These are phyloP conservation scores for Cygnus buccinator DNA, from an alignment of 2,113 vertebrate species.

Conservation along the genomic window DNA sequence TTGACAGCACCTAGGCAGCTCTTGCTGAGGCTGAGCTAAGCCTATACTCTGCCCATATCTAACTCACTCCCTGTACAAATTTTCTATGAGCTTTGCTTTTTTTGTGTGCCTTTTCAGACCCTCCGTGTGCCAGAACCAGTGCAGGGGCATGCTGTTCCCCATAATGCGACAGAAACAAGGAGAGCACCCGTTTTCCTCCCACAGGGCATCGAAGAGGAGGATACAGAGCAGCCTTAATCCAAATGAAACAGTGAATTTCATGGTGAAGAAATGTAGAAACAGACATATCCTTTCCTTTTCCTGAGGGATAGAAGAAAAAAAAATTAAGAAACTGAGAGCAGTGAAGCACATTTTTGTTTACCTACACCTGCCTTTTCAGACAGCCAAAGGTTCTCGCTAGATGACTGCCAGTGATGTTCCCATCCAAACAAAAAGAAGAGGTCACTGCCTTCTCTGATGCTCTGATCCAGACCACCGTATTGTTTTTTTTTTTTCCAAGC, in stretches of 20 bases:
- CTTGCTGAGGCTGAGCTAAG: neutral
- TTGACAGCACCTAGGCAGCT: neutral
- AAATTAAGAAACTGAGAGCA: neutral
- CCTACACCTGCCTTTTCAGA: neutral
- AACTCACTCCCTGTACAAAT: neutral
- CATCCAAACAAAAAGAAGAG: neutral
- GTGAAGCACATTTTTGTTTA: neutral
- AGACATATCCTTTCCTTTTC: neutral
- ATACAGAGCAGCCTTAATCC: neutral
- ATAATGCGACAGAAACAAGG: neutral
- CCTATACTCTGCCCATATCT: neutral
- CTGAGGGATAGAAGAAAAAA: neutral
- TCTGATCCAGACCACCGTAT: neutral
- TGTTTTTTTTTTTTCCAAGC: neutral
- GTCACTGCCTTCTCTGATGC: neutral
- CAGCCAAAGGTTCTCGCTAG: neutral
- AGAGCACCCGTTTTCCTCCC: neutral
- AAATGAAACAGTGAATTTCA: neutral
- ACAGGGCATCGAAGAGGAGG: rapidly evolving
- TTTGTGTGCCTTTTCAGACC: neutral
- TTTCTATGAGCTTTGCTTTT: neutral
- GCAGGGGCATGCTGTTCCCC: neutral
- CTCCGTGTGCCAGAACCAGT: neutral
- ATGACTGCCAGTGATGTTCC: neutral
- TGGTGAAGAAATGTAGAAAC: neutral